Base-by-base conservation (phyloP, 64 coral and sea anemone genomes). In the Porites lutea region DNA sequence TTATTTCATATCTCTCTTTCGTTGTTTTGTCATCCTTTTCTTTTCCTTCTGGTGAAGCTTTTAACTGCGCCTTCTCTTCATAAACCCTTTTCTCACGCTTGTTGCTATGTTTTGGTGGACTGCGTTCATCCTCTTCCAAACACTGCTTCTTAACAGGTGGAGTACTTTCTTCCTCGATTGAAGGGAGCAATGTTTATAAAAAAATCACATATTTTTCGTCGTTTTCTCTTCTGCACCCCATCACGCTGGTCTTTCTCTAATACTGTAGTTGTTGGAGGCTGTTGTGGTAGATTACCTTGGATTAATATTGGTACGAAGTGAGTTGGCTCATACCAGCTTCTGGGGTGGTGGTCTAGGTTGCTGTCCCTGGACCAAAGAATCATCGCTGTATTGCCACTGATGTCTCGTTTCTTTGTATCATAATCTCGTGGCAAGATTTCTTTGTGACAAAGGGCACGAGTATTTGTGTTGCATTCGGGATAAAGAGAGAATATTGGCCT, bases 1-100 rank as follows among this genome's bases (percentile, higher is more conserved):
- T 83, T 83, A 58, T 64, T 83, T 83, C 79, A n/a, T 48, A 83
- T 58, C 46, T 83, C 57, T 83, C 59, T 83, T 83, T 54, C 59
- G 79, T 83, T 48, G 79, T 83, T 83, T 20, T 83, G 53, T 22
- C 79, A 58, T 48, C 60, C 53, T 37, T 83, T 83, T 61, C 79
- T 61, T 83, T 14, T 86, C 48, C 43, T 86, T 86, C 70, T 64
- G 70, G 83, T 61, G 68, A 70, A 37, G 83, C 64, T 71, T 86
- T 86, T 52, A 86, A 64, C 68, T 46, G 45, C 62, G 63, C 70
- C 43, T 22, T 64, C 63, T 49, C 49, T 86, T 19, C 71, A 64
- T 37, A 37, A 37, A 37, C 27, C 27, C 27, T 37, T 37, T 37
- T 37, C 27, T 37, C 27, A 37, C 27, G 0, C 27, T 37, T 37